Conservation (phyloP, 2,113 vertebrate genomes). For the Cebidichthys violaceus region DNA sequence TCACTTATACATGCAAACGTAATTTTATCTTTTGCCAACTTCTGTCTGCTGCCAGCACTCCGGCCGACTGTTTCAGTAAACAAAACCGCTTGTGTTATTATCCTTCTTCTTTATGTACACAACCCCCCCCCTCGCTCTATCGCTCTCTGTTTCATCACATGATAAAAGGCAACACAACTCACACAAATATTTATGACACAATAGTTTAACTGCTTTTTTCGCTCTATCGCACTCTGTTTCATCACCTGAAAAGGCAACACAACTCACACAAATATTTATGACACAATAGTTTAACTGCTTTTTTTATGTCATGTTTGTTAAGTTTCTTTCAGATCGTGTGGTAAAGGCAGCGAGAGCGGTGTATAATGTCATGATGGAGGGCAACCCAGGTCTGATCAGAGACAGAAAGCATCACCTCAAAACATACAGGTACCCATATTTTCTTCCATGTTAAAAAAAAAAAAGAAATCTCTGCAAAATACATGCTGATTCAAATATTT, state of each 20-base stretch:
- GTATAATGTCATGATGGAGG: conserved; percentile 82
- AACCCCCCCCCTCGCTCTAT: neutral
- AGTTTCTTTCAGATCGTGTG: conserved; percentile 91
- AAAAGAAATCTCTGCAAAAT: neutral
- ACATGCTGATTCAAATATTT: neutral
- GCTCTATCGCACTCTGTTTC: neutral
- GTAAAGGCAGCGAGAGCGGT: conserved; percentile 89
- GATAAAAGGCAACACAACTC: neutral
- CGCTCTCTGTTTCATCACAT: neutral
- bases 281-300: neutral
- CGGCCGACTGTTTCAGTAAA: conserved; percentile 20
- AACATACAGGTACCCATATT: conserved; percentile 85
- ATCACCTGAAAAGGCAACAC: neutral
- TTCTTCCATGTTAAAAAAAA: neutral
- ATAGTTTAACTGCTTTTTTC: neutral
- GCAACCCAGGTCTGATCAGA: conserved; percentile 87
- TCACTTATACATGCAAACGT: neutral
- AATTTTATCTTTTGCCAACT: conserved; percentile 15
- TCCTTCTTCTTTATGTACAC: conserved; percentile 13
- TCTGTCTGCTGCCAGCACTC: conserved; percentile 4
- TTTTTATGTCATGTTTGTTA: neutral
- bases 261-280: neutral
- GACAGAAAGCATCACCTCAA: conserved; percentile 94
- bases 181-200: neutral
- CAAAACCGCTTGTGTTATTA: conserved; percentile 15